Evolutionary conservation across 2,888 invertebrate species (phyloP).

Genomic region (Rhagonycha fulva): DNA sequence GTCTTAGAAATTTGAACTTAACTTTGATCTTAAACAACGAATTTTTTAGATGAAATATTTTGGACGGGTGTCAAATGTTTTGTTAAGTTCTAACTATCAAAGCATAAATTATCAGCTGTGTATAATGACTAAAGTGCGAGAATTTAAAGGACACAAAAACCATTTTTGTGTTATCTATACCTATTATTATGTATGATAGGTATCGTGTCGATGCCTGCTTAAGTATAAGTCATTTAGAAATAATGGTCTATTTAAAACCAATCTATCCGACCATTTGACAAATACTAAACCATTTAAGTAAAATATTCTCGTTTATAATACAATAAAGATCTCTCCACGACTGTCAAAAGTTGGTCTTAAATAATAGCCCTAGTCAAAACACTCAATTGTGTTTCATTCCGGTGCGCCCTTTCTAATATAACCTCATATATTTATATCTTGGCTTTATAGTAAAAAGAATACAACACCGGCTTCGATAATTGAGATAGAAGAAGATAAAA

Average conservation of each 20-base stretch:
- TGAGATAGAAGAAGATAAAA: slow-evolving; percentile 35
- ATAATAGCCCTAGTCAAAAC: slow-evolving; percentile 52
- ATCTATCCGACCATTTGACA: slow-evolving; percentile 29
- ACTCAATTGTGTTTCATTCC: slow-evolving; percentile 44
- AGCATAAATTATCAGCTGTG: not conserved
- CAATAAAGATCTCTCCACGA: slow-evolving; percentile 46
- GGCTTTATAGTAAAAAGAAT: slow-evolving; percentile 35
- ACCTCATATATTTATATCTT: slow-evolving; percentile 33
- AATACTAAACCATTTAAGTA: slow-evolving; percentile 30
- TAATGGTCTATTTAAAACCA: slow-evolving; percentile 27
- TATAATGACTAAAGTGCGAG: not conserved
- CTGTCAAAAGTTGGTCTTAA: slow-evolving; percentile 48
- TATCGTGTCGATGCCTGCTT: slow-evolving; percentile 13
- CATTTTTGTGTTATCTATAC: slow-evolving; percentile 3
- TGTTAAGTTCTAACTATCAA: slow-evolving; percentile 8
- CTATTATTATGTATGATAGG: slow-evolving; percentile 7
- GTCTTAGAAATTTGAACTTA: slow-evolving; percentile 11
- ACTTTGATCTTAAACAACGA: slow-evolving; percentile 13
- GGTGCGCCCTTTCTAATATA: slow-evolving; percentile 22
- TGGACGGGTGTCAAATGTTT: slow-evolving; percentile 10
- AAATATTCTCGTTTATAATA: slow-evolving; percentile 32
- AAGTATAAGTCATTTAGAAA: slow-evolving; percentile 24
- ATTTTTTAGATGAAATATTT: slow-evolving; percentile 3
- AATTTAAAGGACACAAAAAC: not conserved
- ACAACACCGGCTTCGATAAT: slow-evolving; percentile 25